phyloP scores from a whole-genome alignment of 2,113 vertebrate genomes.

The Daphoenositta chrysoptera region DNA sequence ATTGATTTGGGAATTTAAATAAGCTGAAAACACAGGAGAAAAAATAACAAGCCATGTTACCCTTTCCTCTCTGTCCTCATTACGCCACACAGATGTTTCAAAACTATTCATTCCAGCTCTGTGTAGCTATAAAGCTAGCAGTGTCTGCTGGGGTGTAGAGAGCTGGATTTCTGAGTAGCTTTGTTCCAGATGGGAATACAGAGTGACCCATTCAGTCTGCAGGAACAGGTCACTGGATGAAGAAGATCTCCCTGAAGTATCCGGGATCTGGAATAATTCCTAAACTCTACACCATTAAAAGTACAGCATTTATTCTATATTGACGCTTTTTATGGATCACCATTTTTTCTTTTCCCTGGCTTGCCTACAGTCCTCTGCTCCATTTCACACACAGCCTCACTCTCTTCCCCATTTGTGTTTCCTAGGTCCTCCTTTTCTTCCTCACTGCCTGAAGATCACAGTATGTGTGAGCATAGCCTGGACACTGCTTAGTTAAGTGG shows the following conservation, averaged over 20 bases:
- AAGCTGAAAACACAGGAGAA: not conserved
- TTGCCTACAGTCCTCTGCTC: not conserved
- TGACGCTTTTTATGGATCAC: not conserved
- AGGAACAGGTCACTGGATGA: not conserved
- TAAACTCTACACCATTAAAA: not conserved
- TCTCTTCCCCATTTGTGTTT: not conserved
- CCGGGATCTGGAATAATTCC: not conserved
- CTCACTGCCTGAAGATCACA: not conserved
- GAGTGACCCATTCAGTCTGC: not conserved
- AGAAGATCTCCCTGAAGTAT: not conserved
- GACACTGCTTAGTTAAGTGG: not conserved
- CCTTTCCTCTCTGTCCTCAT: not conserved
- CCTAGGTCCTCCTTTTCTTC: not conserved
- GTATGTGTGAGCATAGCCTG: too few relatives aligned
- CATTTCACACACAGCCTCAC: not conserved
- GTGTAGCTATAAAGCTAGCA: not conserved
- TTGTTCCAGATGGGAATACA: not conserved
- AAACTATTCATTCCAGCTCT: not conserved
- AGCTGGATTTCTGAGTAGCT: not conserved
- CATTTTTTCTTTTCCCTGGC: not conserved
- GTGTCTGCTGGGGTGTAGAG: not conserved
- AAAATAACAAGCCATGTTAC: not conserved
- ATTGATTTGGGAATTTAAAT: not conserved
- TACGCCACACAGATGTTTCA: not conserved
- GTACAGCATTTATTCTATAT: not conserved